Evolutionary conservation across 2,888 invertebrate genomes (phyloP), one percentile per base, ranked within the genome.

Genomic region (Ophioninae sp.): DNA sequence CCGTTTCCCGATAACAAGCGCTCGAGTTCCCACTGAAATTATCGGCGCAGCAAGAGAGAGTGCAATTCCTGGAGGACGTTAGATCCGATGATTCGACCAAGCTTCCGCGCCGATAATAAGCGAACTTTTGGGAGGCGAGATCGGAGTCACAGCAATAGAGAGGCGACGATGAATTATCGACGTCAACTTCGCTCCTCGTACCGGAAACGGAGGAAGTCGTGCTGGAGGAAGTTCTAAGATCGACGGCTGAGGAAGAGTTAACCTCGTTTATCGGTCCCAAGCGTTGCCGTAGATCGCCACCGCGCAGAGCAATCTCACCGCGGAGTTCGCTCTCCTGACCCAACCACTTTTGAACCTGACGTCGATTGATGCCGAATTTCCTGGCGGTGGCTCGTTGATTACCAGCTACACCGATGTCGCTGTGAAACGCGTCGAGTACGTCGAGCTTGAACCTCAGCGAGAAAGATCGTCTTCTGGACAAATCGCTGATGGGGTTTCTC

Each of bases 341-440:
- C 2, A 94, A 87, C 94, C 94, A 94, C 86, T 94, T 94, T 84
- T 94, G 94, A 44, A 94, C 93, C 88, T 94, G 94, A 17, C 94
- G 91, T 8, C 94, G 91, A 87, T 94, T 94, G 76, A 94, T 94
- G 78, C 93, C 93, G 85, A 93, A 94, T 87, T 94, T 93, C 68
- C 94, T 91, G 6, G 94, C 94, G 2, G 94, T 94, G 56, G 94
- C 94, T 65, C 94, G 89, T 82, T 94, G 94, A 86, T 94, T 94
- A 0, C 93, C 93, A 17, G 92, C 92, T 22, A 94, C 93, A 1
- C 89, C 91, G 13, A 88, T 87, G 84, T 94, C 94, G 6, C 90
- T 86, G 80, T 93, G 92, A 86, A 93, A 94, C 6, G 94, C 94
- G 86, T 94, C 93, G 20, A 94, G 88, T 0, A 94, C 94, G 81